Base-by-base conservation (phyloP, 2,888 invertebrate genomes). In the Napeogenes sylphis region DNA sequence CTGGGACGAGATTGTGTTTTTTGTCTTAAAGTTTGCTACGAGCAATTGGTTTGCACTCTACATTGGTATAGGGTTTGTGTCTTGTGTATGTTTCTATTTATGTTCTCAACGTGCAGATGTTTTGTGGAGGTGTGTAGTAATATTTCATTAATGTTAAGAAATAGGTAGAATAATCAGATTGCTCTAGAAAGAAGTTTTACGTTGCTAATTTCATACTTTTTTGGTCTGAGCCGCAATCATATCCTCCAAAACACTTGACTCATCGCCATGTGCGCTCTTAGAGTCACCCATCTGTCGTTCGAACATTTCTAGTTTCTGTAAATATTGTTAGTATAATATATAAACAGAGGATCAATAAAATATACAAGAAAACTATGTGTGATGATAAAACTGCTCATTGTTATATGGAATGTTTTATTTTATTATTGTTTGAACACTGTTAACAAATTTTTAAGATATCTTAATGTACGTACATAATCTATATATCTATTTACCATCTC, bases 261-360 rank as follows among this genome's bases (percentile, higher is more conserved):
- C 80, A 14, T 80, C 78, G 54, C 71, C 73, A 62, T 81, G 79
- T 14, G 74, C 69, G 64, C 71, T 78, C 59, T 72, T 80, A 58
- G 83, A 80, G 72, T 90, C 90, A 55, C 90, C 90, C 76, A 90
- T 86, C 68, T 85, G 81, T 65, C 79, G 79, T 70, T 90, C 90
- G 59, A 90, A 76, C 84, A 90, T 88, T 42, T 80, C 83, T 56
- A 78, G 83, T 73, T 78, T 84, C 89, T 89, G 79, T 1, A 75
- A 67, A 63, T 45, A 64, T 14, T 30, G 51, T n/a, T 45, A 58
- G n/a, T 54, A 14, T 47, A 3, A 10, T 57, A 35, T 57, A 12
- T 55, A n/a, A 45, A 45, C 14, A 53, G 8, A 47, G 5, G 46
- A 47, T 47, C 46, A 47, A n/a, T 47, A 47, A 13, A 4, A 47